phyloP scores from a whole-genome alignment of 64 coral and sea anemone species.

The Trachythela sp. region DNA sequence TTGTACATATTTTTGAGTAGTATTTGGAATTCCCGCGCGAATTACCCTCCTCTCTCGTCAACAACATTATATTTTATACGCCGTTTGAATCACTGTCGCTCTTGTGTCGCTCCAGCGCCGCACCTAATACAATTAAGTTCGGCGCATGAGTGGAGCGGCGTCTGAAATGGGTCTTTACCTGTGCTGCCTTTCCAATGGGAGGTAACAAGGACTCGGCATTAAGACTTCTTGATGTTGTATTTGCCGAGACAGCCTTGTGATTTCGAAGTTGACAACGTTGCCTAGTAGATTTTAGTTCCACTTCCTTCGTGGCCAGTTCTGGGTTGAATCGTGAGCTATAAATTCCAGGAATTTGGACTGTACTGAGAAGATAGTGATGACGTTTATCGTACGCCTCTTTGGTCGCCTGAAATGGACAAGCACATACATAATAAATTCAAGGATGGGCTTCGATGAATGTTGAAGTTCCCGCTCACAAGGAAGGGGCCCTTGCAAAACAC shows the following conservation, averaged over 20 bases:
- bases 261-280: not conserved
- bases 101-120: not conserved
- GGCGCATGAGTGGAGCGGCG: no score
- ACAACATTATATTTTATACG: no score
- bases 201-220: not conserved
- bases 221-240: not conserved
- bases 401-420: constrained; percentile 45
- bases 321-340: constrained; percentile 74
- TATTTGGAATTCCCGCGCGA: no score
- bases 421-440: not conserved
- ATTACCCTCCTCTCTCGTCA: no score
- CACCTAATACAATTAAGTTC: not conserved
- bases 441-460: not conserved
- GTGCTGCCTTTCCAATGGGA: constrained; percentile 3
- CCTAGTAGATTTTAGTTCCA: constrained; percentile 50
- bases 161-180: no score
- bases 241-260: not conserved
- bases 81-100: no score
- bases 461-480: not conserved
- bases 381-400: constrained; percentile 61
- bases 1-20: no score
- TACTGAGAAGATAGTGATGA: constrained; percentile 86
- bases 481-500: not conserved
- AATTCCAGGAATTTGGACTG: constrained; percentile 85
- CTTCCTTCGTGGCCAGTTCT: constrained; percentile 57